These are phyloP conservation scores for Catocala fraxini DNA, from an alignment of 2,888 invertebrate species.

Conservation along the genomic window DNA sequence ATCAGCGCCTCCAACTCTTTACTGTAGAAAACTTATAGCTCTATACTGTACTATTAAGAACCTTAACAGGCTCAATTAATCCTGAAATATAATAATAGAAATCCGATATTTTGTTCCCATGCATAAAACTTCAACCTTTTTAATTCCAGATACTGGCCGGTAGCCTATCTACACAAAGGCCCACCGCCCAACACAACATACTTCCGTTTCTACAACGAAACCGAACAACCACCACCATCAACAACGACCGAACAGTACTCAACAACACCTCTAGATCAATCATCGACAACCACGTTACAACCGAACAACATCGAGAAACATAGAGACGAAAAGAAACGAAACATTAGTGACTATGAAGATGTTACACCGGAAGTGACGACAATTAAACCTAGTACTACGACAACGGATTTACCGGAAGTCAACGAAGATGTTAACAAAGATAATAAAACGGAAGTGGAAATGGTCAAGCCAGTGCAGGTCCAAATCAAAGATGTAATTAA, in stretches of 20 bases:
- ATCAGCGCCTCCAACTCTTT: no score
- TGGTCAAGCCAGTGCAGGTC: constrained; percentile 54
- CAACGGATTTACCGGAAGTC: constrained; percentile 44
- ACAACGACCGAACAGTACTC: constrained; percentile 16
- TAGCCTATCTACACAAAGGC: constrained; percentile 93
- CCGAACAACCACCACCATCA: constrained; percentile 50
- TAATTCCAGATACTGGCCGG: constrained; percentile 90
- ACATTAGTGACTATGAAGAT: constrained; percentile 63
- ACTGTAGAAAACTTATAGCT: no score
- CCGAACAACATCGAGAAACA: constrained; percentile 54
- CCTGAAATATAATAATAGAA: no score
- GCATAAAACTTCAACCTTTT: no score
- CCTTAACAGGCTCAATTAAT: no score
- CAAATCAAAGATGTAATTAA: constrained; percentile 66
- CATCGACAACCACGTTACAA: constrained; percentile 22
- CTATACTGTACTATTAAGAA: no score
- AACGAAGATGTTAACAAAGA: constrained; percentile 38
- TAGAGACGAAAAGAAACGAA: constrained; percentile 70
- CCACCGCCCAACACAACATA: constrained; percentile 92
- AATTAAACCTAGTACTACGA: constrained; percentile 37
- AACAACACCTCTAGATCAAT: constrained; percentile 33
- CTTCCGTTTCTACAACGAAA: constrained; percentile 76
- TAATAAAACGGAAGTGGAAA: constrained; percentile 63
- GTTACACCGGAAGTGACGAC: constrained; percentile 51
- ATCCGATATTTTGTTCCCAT: no score